A percentile compares a stretch with the other conserved stretches of the same genome.
Evolutionary conservation across 2,113 vertebrate genomes (phyloP).

Genomic region (Ammospiza nelsoni): DNA sequence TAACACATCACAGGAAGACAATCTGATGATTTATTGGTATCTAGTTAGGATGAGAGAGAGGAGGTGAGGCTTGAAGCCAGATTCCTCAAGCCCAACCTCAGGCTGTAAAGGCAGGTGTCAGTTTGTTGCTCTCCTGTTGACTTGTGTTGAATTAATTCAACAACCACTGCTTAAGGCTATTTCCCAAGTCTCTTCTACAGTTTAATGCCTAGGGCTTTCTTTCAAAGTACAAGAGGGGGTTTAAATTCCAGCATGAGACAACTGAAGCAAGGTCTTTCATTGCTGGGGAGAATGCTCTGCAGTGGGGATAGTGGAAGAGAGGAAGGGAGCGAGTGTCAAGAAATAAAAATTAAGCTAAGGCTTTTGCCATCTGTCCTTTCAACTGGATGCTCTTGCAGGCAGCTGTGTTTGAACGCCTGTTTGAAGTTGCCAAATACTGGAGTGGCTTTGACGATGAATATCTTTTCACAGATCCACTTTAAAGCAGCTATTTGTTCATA

Average conservation of each 20-base stretch:
- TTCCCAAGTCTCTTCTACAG: not conserved
- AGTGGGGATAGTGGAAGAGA: not conserved
- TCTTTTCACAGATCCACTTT: not conserved
- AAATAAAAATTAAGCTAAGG: not conserved
- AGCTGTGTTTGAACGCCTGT: not conserved
- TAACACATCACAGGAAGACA: not conserved
- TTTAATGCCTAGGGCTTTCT: not conserved
- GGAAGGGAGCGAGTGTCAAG: fast-evolving
- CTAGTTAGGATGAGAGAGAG: not conserved
- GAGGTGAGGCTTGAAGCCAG: not conserved
- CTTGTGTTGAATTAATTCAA: not conserved
- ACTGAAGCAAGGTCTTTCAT: not conserved
- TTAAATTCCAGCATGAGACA: not conserved
- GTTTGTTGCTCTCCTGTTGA: not conserved
- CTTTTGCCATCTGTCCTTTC: not conserved
- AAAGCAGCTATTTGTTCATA: not conserved
- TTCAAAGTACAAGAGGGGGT: not conserved
- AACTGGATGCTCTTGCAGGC: not conserved
- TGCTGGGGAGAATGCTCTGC: not conserved
- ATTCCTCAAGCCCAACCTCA: not conserved
- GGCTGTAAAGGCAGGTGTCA: not conserved
- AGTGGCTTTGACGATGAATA: not conserved
- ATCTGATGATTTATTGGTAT: not conserved
- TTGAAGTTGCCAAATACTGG: not conserved
- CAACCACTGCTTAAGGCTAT: not conserved